Conservation (phyloP, 2,113 vertebrate genomes). For the Lathamus discolor region DNA sequence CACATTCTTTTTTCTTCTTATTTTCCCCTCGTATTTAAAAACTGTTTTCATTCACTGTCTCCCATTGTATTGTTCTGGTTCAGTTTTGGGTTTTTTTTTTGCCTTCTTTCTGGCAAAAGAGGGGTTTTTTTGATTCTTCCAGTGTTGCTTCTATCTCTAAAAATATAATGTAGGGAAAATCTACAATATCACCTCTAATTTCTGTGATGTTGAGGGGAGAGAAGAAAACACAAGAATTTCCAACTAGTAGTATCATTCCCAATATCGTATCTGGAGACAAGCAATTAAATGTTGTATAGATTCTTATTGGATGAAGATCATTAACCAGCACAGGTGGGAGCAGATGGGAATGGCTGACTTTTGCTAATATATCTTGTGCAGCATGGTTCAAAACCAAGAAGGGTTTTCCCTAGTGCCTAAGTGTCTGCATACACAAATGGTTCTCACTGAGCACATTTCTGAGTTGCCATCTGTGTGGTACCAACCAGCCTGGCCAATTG, state of each 20-base stretch:
- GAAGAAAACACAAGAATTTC: not conserved
- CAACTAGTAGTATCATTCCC: not conserved
- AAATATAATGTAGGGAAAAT: not conserved
- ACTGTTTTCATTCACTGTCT: not conserved
- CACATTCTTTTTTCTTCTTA: not conserved
- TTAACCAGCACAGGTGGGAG: not conserved
- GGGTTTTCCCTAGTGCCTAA: not conserved
- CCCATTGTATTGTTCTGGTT: not conserved
- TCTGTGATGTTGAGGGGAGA: not conserved
- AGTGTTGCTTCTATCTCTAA: not conserved
- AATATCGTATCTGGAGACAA: not conserved
- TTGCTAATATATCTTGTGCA: not conserved
- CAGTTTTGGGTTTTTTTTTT: not conserved
- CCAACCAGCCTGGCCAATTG: not conserved
- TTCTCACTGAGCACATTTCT: not conserved
- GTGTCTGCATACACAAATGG: not conserved
- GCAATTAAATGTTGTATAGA: not conserved
- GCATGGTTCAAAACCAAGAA: not conserved
- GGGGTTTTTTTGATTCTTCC: not conserved
- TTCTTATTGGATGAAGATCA: not conserved
- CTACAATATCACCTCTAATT: not conserved
- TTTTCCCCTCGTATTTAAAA: not conserved
- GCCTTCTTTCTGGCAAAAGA: not conserved
- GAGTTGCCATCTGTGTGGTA: not conserved
- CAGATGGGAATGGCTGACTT: slow-evolving; percentile 4